Evolutionary conservation across 2,113 vertebrate genomes (phyloP).

Genomic region (Oryzias javanicus): DNA sequence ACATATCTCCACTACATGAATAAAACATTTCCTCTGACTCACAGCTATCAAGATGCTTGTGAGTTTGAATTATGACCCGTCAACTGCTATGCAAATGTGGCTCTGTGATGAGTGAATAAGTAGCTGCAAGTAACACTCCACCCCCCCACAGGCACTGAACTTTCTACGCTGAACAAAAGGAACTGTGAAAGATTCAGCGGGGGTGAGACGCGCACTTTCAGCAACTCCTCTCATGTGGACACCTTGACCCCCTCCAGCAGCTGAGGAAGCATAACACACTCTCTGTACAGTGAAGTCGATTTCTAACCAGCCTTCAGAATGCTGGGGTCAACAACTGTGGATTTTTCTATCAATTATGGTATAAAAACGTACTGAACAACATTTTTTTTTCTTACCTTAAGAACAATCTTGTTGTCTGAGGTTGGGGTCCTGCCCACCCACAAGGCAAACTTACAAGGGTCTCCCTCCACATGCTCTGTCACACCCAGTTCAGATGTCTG

Average conservation of each 20-base stretch:
- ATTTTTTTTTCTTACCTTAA: constrained; percentile 82
- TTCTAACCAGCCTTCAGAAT: no score
- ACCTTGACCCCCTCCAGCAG: constrained; percentile 13
- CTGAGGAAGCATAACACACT: no score
- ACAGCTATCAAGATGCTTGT: constrained; percentile 24
- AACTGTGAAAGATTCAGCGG: constrained; percentile 25
- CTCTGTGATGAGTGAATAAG: constrained; percentile 37
- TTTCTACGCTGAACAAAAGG: constrained; percentile 40
- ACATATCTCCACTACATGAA: constrained; percentile 13
- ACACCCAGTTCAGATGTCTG: constrained; percentile 97
- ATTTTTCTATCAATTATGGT: no score
- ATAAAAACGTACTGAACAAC: background rate
- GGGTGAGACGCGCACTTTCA: constrained; percentile 1
- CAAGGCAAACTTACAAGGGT: constrained; percentile 96
- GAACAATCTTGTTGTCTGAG: constrained; percentile 98
- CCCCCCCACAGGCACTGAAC: constrained; percentile 32
- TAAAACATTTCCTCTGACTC: constrained; percentile 43
- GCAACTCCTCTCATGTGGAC: constrained; percentile 19
- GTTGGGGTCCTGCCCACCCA: constrained; percentile 98
- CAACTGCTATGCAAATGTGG: constrained; percentile 40
- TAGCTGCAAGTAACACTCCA: constrained; percentile 42
- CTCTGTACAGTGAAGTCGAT: no score
- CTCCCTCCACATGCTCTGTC: constrained; percentile 97
- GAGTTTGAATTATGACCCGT: constrained; percentile 39
- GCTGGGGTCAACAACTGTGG: no score